Base-by-base conservation (phyloP, 2,888 invertebrate genomes). In the Globia sparganii region DNA sequence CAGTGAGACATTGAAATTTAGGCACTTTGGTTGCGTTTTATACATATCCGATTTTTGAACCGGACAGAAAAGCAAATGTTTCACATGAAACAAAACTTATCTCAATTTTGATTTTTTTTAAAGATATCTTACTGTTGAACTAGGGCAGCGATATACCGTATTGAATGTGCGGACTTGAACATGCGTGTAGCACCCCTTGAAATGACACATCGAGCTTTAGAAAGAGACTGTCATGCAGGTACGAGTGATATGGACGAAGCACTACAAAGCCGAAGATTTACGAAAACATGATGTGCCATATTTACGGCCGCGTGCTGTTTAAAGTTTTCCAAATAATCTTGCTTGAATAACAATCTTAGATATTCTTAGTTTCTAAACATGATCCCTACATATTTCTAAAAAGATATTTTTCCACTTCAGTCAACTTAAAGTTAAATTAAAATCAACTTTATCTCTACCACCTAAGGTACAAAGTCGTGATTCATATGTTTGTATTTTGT, bases 381-480 rank as follows among this genome's bases (percentile, higher is more conserved):
- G 13, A 2, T 21, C 28, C 8, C 28, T 31, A 49, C 0, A 4
- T 37, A 40, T 49, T 59, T 18, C 25, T 34, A 15, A 53, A 58
- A 75, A 53, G 21, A 62, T 6, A 13, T 6, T 53, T 31, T 31
- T n/a, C n/a, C n/a, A n/a, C n/a, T 43, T 37, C 18, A 28, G 21
- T 28, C 37, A 28, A 65, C 28, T 49, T 28, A 70, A 1, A 15
- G 15, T 59, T 43, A 49, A 70, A 70, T 9, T 31, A 58, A 67
- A 56, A 40, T 62, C 1, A 67, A 34, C n/a, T 21, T 59, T 71
- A 66, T 56, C 37, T 1, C 62, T 62, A 58, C 62, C n/a, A 67
- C 56, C 62, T 78, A 80, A 72, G 72, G 72, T 67, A 79, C 59
- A 78, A 59, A 67, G 31, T 61, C 34, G 59, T 61, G 37, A 49